Conservation (phyloP, 2,888 invertebrate species). For the Philopedon plagiatum region DNA sequence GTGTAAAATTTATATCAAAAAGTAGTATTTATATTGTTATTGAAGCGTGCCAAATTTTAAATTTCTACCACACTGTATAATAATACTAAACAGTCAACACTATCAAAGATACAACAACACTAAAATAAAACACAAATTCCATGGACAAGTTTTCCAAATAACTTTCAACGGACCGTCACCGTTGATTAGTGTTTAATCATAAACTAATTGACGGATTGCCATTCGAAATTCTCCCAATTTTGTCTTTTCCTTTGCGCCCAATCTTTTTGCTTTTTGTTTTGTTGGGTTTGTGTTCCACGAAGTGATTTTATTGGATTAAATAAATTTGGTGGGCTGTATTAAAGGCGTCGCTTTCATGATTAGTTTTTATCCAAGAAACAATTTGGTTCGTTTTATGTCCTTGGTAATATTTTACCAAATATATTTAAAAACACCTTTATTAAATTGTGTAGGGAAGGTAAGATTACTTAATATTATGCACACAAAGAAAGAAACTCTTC, state of each 20-base stretch:
- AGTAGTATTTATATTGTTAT: no score
- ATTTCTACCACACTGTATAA: background rate
- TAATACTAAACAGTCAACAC: background rate
- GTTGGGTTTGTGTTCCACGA: conserved; percentile 2
- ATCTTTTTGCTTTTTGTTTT: conserved; percentile 5
- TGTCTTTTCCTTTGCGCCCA: background rate
- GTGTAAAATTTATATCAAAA: no score
- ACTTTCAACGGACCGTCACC: background rate
- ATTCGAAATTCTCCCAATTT: conserved; percentile 3
- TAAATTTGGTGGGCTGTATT: conserved; percentile 10
- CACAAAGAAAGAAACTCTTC: no score
- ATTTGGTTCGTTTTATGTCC: background rate
- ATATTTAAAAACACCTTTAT: no score
- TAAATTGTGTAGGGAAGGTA: no score
- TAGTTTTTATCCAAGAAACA: conserved; percentile 2
- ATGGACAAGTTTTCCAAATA: background rate
- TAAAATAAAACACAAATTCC: background rate
- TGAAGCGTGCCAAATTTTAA: no score
- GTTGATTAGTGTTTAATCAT: background rate
- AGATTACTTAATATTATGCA: no score
- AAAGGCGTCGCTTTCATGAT: background rate
- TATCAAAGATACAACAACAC: background rate
- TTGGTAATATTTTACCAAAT: background rate
- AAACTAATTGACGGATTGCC: conserved; percentile 8
- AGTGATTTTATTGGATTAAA: conserved; percentile 18